Percentiles rank a stretch among this genome's conserved stretches.
These are phyloP conservation scores for Drosophila sordidapex DNA, from an alignment of 2,888 invertebrate genomes.

Conservation along the genomic window DNA sequence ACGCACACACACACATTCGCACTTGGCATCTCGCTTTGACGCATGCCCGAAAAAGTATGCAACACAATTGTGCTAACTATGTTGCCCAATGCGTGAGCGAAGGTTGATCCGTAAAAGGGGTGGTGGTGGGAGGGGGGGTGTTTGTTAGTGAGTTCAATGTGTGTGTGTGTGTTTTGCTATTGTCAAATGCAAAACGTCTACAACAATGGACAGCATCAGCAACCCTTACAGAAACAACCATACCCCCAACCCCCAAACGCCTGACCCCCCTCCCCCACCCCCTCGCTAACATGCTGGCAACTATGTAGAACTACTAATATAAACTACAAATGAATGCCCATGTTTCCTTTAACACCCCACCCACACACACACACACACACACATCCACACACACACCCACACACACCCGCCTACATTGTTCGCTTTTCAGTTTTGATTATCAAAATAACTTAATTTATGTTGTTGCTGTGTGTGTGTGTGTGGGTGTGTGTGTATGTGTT, in stretches of 20 bases:
- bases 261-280: background rate
- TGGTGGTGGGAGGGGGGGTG: background rate
- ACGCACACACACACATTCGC: conserved; percentile 23
- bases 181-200: conserved; percentile 63
- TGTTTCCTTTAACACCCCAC: conserved; percentile 20
- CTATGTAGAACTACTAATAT: conserved; percentile 59
- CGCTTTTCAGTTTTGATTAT: conserved; percentile 76
- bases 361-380: background rate
- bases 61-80: conserved; percentile 79
- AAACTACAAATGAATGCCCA: conserved; percentile 72
- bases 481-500: conserved; percentile 6
- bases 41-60: conserved; percentile 75
- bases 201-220: conserved; percentile 65
- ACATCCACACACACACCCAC: background rate
- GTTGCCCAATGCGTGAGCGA: conserved; percentile 43
- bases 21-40: conserved; percentile 64
- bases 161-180: conserved; percentile 36
- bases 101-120: background rate
- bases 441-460: conserved; percentile 77
- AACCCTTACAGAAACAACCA: conserved; percentile 59
- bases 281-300: conserved; percentile 10
- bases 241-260: background rate
- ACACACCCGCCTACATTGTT: conserved; percentile 46
- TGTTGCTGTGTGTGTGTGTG: conserved; percentile 25
- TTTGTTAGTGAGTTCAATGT: background rate